phyloP scores from a whole-genome alignment of 2,113 vertebrate genomes.

The Pontoporia blainvillei region DNA sequence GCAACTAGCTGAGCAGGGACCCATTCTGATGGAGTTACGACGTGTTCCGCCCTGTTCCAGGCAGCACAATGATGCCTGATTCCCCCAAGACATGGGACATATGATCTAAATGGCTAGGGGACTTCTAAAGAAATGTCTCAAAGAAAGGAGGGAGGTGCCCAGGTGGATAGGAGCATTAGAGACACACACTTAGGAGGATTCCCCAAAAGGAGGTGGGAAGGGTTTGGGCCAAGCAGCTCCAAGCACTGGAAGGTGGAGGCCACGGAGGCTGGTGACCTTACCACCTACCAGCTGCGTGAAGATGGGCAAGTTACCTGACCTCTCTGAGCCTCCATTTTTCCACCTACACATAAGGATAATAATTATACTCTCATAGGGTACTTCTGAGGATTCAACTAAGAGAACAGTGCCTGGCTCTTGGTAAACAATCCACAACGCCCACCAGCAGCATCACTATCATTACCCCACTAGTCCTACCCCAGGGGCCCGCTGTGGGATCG shows the following conservation, averaged over 20 bases:
- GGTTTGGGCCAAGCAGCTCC: neutral
- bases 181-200: neutral
- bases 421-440: neutral
- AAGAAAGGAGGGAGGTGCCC: neutral
- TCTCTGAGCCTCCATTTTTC: neutral
- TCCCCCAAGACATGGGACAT: neutral
- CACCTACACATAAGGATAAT: neutral
- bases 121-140: neutral
- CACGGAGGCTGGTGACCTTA: neutral
- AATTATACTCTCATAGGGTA: neutral
- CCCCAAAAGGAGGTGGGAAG: neutral
- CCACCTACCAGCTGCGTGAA: too few species aligned
- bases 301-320: neutral
- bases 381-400: neutral
- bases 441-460: accelerated
- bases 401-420: neutral
- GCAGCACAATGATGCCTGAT: neutral
- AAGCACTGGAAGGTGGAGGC: neutral
- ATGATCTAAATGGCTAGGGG: neutral
- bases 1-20: neutral
- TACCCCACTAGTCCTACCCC: too few species aligned
- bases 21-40: neutral
- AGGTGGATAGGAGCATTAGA: neutral
- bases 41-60: neutral
- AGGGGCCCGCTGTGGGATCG: neutral